These are phyloP conservation scores for Tipula confusa DNA, from an alignment of 2,888 invertebrate genomes.

Conservation along the genomic window DNA sequence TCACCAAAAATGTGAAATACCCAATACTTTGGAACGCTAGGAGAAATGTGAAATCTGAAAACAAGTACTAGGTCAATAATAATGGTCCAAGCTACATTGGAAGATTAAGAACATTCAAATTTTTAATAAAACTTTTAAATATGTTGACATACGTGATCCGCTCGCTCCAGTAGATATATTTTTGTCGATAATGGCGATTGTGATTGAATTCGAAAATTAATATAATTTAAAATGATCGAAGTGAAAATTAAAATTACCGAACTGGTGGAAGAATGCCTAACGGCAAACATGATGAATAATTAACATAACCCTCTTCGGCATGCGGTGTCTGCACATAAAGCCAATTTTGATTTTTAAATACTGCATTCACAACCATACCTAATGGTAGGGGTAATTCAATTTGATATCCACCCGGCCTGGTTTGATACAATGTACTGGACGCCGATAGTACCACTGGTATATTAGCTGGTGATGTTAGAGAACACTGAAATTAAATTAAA, in stretches of 20 bases:
- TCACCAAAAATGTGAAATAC: too few species aligned
- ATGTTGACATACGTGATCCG: too few species aligned
- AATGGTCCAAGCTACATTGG: too few species aligned
- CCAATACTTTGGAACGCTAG: too few species aligned
- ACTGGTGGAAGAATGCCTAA: constrained; percentile 65
- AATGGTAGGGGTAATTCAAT: constrained; percentile 66
- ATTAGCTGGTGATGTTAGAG: constrained; percentile 75
- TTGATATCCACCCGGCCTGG: constrained; percentile 63
- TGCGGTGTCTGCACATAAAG: constrained; percentile 81
- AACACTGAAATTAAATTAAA: constrained; percentile 55
- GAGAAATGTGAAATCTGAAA: too few species aligned
- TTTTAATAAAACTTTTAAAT: too few species aligned
- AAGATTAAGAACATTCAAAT: too few species aligned
- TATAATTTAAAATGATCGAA: neutral
- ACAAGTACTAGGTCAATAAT: too few species aligned
- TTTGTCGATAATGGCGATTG: too few species aligned
- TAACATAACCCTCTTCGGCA: constrained; percentile 77
- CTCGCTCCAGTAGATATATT: too few species aligned
- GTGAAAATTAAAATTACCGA: constrained; percentile 33
- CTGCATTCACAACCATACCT: constrained; percentile 81
- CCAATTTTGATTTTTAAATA: constrained; percentile 82
- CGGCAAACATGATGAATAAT: constrained; percentile 71
- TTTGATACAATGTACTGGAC: constrained; percentile 69
- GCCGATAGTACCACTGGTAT: constrained; percentile 78
- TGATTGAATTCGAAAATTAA: too few species aligned